Percentiles rank a stretch among this genome's conserved stretches.
These are phyloP conservation scores for Centroberyx gerrardi DNA, from an alignment of 2,797 vertebrate genomes.

Conservation along the genomic window DNA sequence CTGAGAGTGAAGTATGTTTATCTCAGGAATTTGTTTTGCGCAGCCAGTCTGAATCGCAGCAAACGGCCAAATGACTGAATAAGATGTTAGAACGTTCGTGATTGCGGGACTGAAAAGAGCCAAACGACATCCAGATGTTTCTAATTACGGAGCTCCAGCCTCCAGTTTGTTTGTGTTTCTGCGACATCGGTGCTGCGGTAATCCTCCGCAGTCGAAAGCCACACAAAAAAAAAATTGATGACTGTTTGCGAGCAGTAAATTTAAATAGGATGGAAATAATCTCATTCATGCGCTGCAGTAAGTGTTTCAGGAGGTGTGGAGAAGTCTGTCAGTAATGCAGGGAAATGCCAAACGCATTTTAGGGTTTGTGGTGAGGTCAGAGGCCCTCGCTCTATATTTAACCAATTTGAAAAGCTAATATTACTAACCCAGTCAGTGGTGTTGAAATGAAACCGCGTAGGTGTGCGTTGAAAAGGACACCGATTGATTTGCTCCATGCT, in stretches of 20 bases:
- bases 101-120: constrained; percentile 56
- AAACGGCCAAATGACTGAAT: constrained; percentile 47
- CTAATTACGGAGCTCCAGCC: constrained; percentile 58
- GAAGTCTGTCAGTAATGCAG: constrained; percentile 29
- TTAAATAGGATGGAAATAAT: constrained; percentile 51
- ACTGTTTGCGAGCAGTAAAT: constrained; percentile 49
- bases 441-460: neutral
- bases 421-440: no score
- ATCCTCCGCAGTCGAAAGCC: constrained; percentile 45
- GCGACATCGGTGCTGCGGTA: constrained; percentile 48
- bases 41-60: constrained; percentile 2
- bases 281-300: constrained; percentile 30
- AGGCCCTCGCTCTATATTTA: constrained; percentile 13
- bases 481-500: neutral
- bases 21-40: constrained; percentile 45
- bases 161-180: constrained; percentile 65
- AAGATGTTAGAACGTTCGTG: constrained; percentile 52
- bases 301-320: constrained; percentile 34
- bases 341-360: constrained; percentile 25
- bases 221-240: constrained; percentile 37
- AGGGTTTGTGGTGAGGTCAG: constrained; percentile 16
- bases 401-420: constrained; percentile 39
- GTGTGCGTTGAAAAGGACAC: constrained; percentile 19
- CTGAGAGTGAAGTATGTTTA: constrained; percentile 47
- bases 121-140: constrained; percentile 79